Percentiles rank a stretch among this genome's conserved stretches.
Evolutionary conservation across 2,113 vertebrate genomes (phyloP).

Genomic region (Eolophus roseicapilla): DNA sequence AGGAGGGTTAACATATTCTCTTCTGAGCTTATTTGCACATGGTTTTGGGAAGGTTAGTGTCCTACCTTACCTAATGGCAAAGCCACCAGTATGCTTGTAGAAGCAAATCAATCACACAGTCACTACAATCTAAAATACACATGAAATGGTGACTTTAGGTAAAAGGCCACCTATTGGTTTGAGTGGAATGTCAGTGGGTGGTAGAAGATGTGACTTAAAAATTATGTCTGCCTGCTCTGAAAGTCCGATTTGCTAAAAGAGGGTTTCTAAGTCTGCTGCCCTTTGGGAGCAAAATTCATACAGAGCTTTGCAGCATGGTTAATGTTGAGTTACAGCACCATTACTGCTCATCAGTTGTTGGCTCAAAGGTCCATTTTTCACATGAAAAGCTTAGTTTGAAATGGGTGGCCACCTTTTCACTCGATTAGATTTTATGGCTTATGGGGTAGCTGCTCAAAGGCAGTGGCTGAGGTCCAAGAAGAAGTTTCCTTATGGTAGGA

Average conservation of each 20-base stretch:
- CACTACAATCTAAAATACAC: not conserved
- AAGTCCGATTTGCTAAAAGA: not conserved
- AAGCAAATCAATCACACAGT: not conserved
- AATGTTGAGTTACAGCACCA: not conserved
- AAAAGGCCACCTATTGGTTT: not conserved
- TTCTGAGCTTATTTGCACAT: not conserved
- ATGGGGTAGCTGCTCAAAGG: not conserved
- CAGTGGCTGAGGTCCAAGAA: not conserved
- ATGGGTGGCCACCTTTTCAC: not conserved
- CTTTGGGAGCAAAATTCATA: not conserved
- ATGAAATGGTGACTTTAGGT: not conserved
- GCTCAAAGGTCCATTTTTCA: constrained; percentile 9
- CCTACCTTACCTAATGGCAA: not conserved
- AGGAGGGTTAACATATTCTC: not conserved
- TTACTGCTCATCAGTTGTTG: not conserved
- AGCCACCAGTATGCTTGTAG: not conserved
- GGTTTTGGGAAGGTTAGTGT: not conserved
- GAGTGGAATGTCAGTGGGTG: not conserved
- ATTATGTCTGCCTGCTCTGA: not conserved
- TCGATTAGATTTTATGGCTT: not conserved
- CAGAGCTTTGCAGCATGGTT: not conserved
- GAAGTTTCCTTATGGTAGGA: not conserved
- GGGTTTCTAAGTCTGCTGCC: not conserved
- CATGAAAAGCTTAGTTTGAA: not conserved
- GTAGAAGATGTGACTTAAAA: not conserved